Evolutionary conservation across 2,888 invertebrate genomes (phyloP).

Genomic region (Matsumyia berberina): DNA sequence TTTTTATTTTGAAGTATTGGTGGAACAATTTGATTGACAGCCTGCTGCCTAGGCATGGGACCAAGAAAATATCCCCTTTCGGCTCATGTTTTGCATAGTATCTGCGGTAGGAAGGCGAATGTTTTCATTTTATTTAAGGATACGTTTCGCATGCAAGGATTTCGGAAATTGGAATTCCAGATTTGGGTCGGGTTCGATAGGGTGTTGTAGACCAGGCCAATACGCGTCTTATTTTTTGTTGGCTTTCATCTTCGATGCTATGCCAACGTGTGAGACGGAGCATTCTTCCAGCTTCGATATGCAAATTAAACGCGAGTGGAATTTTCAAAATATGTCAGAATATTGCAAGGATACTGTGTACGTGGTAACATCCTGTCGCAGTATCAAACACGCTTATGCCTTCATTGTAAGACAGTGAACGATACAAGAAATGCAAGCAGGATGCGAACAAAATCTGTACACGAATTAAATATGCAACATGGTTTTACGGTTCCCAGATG

Average conservation of each 20-base stretch:
- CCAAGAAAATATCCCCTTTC: neutral
- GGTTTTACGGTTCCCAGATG: too few species aligned
- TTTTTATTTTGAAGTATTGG: slow-evolving; percentile 5
- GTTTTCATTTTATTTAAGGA: neutral
- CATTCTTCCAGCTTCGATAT: neutral
- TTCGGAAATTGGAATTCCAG: slow-evolving; percentile 11
- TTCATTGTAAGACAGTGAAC: too few species aligned
- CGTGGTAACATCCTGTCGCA: too few species aligned
- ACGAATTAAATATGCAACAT: too few species aligned
- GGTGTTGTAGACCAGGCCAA: neutral
- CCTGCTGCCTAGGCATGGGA: neutral
- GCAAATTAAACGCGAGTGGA: neutral
- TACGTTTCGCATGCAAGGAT: neutral
- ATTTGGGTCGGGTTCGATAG: neutral
- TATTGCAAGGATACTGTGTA: too few species aligned
- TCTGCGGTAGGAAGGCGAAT: neutral
- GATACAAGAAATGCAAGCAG: too few species aligned
- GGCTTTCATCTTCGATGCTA: neutral
- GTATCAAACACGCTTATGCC: too few species aligned
- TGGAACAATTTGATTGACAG: slow-evolving; percentile 25
- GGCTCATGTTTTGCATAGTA: neutral
- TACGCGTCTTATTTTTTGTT: neutral
- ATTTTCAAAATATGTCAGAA: neutral
- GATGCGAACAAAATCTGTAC: too few species aligned
- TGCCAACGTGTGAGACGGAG: neutral